These are phyloP conservation scores for Microcebus jonahi DNA, from an alignment of 2,113 vertebrate species.

Conservation along the genomic window DNA sequence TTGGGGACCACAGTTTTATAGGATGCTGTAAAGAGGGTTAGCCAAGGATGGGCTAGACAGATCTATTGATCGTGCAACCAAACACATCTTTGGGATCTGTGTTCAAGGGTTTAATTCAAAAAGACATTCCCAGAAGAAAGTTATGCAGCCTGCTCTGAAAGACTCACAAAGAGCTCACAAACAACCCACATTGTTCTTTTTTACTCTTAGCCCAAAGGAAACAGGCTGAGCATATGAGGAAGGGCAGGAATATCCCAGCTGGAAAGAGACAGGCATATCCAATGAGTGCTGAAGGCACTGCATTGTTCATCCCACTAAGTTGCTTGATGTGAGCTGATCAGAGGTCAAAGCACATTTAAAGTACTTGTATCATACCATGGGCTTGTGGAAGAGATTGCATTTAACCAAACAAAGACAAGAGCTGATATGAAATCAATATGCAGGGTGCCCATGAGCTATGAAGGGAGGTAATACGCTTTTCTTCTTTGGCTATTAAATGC, in stretches of 20 bases:
- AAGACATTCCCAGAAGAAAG: not conserved
- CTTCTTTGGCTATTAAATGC: constrained; percentile 57
- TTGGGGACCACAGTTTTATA: no score
- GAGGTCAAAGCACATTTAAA: constrained; percentile 28
- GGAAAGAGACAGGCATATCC: not conserved
- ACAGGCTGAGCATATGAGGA: not conserved
- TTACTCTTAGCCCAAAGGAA: not conserved
- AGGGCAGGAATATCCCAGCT: not conserved
- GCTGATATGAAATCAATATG: constrained; percentile 20
- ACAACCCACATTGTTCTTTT: not conserved
- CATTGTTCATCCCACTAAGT: not conserved
- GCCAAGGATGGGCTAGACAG: not conserved
- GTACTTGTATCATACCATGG: not conserved
- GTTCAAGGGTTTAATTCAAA: not conserved
- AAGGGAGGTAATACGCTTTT: constrained; percentile 51
- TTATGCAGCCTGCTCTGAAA: fast-evolving
- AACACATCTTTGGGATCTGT: not conserved
- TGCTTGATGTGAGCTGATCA: not conserved
- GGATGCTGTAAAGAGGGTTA: not conserved
- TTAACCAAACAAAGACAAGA: constrained; percentile 60
- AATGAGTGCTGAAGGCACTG: not conserved
- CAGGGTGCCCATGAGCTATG: constrained; percentile 53
- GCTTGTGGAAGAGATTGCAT: constrained; percentile 14
- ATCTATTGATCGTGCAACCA: not conserved
- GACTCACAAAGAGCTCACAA: not conserved